Conservation (phyloP, 1,140 invertebrate genomes). For the Hesperophylax magnus region DNA sequence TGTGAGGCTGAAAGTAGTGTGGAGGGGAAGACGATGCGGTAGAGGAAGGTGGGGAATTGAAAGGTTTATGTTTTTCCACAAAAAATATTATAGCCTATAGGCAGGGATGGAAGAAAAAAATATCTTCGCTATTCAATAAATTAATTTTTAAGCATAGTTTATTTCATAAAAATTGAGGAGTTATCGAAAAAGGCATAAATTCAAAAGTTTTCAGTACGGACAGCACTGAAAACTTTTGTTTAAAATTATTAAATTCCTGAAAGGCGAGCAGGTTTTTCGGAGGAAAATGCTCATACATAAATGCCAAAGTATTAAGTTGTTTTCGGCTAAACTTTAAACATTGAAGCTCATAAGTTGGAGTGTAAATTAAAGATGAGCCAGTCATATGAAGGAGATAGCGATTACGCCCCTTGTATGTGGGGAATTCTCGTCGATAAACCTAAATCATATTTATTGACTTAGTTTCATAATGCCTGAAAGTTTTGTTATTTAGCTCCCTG, state of each 20-base stretch:
- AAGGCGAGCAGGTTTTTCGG: neutral
- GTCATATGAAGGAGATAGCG: slow-evolving; percentile 34
- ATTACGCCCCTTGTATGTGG: slow-evolving; percentile 16
- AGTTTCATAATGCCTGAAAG: slow-evolving; percentile 48
- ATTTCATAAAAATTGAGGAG: neutral
- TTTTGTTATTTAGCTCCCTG: slow-evolving; percentile 33
- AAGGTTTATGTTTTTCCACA: too few relatives aligned
- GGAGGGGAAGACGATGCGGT: too few relatives aligned
- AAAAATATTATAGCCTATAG: too few relatives aligned
- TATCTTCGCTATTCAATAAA: neutral
- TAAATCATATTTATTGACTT: slow-evolving; percentile 56
- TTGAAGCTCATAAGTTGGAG: slow-evolving; percentile 15
- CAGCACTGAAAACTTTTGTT: neutral
- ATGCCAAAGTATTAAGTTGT: slow-evolving; percentile 30
- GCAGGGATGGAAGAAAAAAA: neutral
- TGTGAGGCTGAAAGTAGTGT: too few relatives aligned
- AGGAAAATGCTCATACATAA: neutral
- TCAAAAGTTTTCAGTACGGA: neutral
- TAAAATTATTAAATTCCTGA: neutral
- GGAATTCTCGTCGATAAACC: slow-evolving; percentile 48
- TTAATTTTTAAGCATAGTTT: neutral
- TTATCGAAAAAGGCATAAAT: neutral
- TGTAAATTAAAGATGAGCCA: slow-evolving; percentile 39
- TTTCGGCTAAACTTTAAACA: slow-evolving; percentile 35
- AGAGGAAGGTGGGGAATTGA: too few relatives aligned